Percentiles rank a stretch among this genome's conserved stretches.
Evolutionary conservation across 2,888 invertebrate genomes (phyloP).

Genomic region (Microdon myrmicae): DNA sequence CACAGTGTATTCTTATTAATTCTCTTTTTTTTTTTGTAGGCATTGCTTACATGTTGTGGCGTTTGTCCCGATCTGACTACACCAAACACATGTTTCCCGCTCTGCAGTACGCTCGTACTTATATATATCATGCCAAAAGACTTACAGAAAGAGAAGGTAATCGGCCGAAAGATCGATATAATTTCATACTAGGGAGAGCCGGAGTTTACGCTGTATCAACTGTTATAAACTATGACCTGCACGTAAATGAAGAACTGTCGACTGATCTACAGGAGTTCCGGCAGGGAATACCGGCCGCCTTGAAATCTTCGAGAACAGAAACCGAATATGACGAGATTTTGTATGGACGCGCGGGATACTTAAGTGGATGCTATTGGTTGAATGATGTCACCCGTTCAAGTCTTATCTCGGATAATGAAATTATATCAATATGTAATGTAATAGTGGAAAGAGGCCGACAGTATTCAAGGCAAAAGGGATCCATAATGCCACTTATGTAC

Average conservation of each 20-base stretch:
- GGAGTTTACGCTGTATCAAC: slow-evolving; percentile 81
- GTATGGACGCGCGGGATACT: slow-evolving; percentile 85
- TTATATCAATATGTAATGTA: slow-evolving; percentile 74
- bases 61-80: slow-evolving; percentile 71
- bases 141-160: slow-evolving; percentile 67
- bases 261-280: slow-evolving; percentile 63
- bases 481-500: slow-evolving; percentile 80
- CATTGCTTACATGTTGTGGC: slow-evolving; percentile 80
- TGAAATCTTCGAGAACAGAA: slow-evolving; percentile 70
- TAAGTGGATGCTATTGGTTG: slow-evolving; percentile 82
- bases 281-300: slow-evolving; percentile 66
- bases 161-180: slow-evolving; percentile 71
- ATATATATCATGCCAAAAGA: slow-evolving; percentile 73
- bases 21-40: slow-evolving; percentile 66
- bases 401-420: slow-evolving; percentile 67
- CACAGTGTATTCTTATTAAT: background rate
- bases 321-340: slow-evolving; percentile 85
- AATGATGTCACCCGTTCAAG: slow-evolving; percentile 63
- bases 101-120: slow-evolving; percentile 72
- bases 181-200: slow-evolving; percentile 81
- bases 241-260: slow-evolving; percentile 66
- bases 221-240: slow-evolving; percentile 69
- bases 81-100: slow-evolving; percentile 68
- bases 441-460: slow-evolving; percentile 78
- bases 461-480: slow-evolving; percentile 71